phyloP scores from a whole-genome alignment of 1,140 invertebrate genomes.

The Drosophila murphyi region DNA sequence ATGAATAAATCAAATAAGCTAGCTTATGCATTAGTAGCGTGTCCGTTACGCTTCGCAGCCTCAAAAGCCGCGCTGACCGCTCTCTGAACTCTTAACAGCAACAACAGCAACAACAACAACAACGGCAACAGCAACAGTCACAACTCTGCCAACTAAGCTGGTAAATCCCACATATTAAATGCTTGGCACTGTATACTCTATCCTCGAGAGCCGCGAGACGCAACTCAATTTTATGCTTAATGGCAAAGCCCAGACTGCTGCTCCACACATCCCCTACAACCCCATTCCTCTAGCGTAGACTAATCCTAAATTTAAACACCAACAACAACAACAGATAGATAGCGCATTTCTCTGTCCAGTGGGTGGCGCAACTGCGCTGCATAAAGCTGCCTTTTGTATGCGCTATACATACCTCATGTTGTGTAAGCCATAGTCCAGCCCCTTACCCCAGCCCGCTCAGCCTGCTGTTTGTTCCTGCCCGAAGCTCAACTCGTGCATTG shows the following conservation, averaged over 20 bases:
- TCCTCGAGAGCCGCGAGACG: slow-evolving; percentile 22
- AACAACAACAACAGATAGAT: slow-evolving; percentile 1
- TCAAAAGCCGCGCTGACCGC: slow-evolving; percentile 14
- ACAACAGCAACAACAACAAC: slow-evolving; percentile 7
- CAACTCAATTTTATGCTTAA: slow-evolving; percentile 69
- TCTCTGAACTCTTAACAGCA: slow-evolving; percentile 18
- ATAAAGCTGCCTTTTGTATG: slow-evolving; percentile 27
- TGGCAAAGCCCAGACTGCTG: slow-evolving; percentile 22
- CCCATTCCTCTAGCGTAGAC: not conserved
- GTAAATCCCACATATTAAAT: slow-evolving; percentile 62
- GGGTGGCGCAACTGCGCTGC: slow-evolving; percentile 5
- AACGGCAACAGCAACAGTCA: slow-evolving; percentile 13
- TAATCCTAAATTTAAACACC: slow-evolving; percentile 50
- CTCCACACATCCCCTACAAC: not conserved
- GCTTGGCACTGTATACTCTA: slow-evolving; percentile 26
- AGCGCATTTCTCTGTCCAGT: slow-evolving; percentile 15
- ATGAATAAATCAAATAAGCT: slow-evolving; percentile 23
- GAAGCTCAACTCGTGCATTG: slow-evolving; percentile 47
- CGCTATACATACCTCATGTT: slow-evolving; percentile 15
- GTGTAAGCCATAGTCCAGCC: slow-evolving; percentile 29
- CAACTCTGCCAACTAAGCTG: slow-evolving; percentile 37
- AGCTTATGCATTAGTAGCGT: slow-evolving; percentile 9
- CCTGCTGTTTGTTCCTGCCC: not conserved
- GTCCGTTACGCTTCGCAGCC: slow-evolving; percentile 16
- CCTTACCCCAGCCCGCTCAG: not conserved